Conservation (phyloP, 2,888 invertebrate species). For the Pantelozetes paolii region DNA sequence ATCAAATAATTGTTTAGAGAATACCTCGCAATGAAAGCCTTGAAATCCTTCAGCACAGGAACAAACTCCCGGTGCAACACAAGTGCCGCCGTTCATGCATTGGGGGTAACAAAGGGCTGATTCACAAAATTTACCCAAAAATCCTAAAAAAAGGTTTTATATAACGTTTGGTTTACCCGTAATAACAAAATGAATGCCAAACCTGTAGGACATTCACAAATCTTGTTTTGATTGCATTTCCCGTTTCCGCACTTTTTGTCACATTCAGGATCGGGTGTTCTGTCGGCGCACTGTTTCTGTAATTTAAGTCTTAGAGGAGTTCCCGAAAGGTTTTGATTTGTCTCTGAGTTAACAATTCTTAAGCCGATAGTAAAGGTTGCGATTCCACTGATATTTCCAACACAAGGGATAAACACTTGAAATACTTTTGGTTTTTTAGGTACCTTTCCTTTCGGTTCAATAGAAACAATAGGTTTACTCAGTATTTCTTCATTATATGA, state of each 20-base stretch:
- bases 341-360: slow-evolving; percentile 65
- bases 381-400: slow-evolving; percentile 79
- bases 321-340: slow-evolving; percentile 73
- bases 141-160: slow-evolving; percentile 54
- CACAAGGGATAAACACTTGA: slow-evolving; percentile 78
- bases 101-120: slow-evolving; percentile 79
- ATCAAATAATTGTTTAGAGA: slow-evolving; percentile 61
- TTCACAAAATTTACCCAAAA: slow-evolving; percentile 82
- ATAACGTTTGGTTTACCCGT: background rate
- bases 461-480: slow-evolving; percentile 79
- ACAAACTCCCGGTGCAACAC: slow-evolving; percentile 81
- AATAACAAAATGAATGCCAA: background rate
- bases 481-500: slow-evolving; percentile 77
- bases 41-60: slow-evolving; percentile 85
- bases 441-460: slow-evolving; percentile 76
- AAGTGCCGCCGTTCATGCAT: slow-evolving; percentile 87
- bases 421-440: slow-evolving; percentile 83
- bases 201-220: slow-evolving; percentile 81
- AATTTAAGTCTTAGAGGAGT: slow-evolving; percentile 79
- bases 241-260: slow-evolving; percentile 80
- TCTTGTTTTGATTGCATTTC: slow-evolving; percentile 75
- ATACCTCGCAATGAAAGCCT: slow-evolving; percentile 79
- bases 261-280: slow-evolving; percentile 77
- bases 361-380: slow-evolving; percentile 82
- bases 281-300: slow-evolving; percentile 87